These are phyloP conservation scores for Apamea crenata DNA, from an alignment of 2,888 invertebrate species.

Conservation along the genomic window DNA sequence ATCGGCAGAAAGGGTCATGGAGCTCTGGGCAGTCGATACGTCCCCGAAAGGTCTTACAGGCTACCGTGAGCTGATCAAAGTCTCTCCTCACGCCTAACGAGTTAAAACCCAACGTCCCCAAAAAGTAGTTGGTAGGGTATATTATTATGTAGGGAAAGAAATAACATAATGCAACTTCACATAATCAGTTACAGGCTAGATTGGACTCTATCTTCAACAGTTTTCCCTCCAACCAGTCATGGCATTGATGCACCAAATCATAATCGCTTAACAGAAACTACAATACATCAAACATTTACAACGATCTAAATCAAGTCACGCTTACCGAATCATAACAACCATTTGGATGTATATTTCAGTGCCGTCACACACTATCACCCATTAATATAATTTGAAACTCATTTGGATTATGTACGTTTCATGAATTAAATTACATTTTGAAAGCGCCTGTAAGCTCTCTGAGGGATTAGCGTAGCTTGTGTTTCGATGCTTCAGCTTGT, in stretches of 20 bases:
- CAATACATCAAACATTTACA: conserved; percentile 10
- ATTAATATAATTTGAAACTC: conserved; percentile 74
- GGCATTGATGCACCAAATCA: neutral
- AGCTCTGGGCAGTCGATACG: neutral
- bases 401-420: conserved; percentile 72
- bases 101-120: too few relatives aligned
- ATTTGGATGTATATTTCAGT: conserved; percentile 33
- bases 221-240: neutral
- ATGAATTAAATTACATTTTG: conserved; percentile 73
- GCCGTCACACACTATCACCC: conserved; percentile 47
- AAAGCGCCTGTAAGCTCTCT: conserved; percentile 68
- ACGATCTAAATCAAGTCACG: conserved; percentile 40
- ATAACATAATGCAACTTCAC: neutral
- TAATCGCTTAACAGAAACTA: neutral
- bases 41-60: neutral
- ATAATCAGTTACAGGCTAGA: neutral
- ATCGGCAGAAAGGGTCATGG: too few relatives aligned
- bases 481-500: conserved; percentile 39
- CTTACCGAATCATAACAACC: conserved; percentile 29
- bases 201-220: neutral
- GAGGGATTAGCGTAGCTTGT: conserved; percentile 66
- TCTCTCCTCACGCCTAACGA: neutral
- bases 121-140: too few relatives aligned
- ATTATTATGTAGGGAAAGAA: too few relatives aligned
- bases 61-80: neutral